phyloP scores from a whole-genome alignment of 35 echinoderm and acorn worm genomes.

The Holothuria glaberrima region DNA sequence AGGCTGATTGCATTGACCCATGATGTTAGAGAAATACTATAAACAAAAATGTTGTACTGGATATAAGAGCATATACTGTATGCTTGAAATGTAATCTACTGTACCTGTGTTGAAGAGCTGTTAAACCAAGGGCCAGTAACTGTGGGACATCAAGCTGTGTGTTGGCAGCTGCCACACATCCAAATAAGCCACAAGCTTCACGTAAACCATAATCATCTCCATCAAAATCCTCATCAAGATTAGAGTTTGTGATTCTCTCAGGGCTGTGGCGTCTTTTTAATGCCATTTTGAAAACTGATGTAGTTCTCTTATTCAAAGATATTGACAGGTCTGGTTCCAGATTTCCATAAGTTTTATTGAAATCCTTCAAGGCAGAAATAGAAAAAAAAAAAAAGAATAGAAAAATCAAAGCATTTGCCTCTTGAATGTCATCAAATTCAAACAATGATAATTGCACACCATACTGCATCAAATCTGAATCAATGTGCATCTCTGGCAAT shows the following conservation, averaged over 20 bases:
- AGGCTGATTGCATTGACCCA: too few species aligned
- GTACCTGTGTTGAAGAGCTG: conserved; percentile 87
- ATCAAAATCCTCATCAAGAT: background rate
- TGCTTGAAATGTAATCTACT: background rate
- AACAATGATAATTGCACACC: too few species aligned
- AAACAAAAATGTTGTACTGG: too few species aligned
- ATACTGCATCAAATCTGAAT: too few species aligned
- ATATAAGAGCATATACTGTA: too few species aligned
- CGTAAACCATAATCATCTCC: conserved; percentile 67
- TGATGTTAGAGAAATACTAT: background rate
- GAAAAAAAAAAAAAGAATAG: background rate
- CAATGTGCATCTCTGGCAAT: too few species aligned
- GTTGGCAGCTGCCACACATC: conserved; percentile 82
- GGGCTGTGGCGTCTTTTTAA: background rate
- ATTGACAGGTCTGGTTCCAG: background rate
- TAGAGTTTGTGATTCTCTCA: background rate
- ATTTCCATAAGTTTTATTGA: background rate
- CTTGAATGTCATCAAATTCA: too few species aligned
- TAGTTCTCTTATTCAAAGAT: background rate
- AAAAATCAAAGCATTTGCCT: too few species aligned
- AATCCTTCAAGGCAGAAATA: background rate
- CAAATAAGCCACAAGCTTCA: conserved; percentile 96
- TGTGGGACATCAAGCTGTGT: conserved; percentile 93
- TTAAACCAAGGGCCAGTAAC: conserved; percentile 81
- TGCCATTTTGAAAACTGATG: background rate